Base-by-base conservation (phyloP, 2,113 vertebrate genomes). In the Oncorhynchus kisutch region DNA sequence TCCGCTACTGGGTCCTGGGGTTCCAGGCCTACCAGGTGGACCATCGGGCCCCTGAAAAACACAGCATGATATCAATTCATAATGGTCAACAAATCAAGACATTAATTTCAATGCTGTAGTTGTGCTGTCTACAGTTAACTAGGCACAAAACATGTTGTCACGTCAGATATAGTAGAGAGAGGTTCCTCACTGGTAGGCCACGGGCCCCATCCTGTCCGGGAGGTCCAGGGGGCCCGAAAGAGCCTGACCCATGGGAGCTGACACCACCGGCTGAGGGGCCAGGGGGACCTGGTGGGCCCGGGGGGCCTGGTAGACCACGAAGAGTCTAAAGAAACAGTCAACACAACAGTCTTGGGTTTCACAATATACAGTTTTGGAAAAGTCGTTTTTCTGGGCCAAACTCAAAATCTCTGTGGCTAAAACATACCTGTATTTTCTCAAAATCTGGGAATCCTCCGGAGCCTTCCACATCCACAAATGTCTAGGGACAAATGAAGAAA, bases 381-480 rank as follows among this genome's bases (percentile, higher is more conserved):
- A 12, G 49, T 16, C 0, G 14, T 54, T 62, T 62, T n/a, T 62
- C 6, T 22, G 6, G 4, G 14, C 5, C 59, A 20, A 20, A 62
- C 18, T 69, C 27, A 25, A 16, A 39, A 31, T 14, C 2, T 18
- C 27, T 16, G 31, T 8, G 20, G 31, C 65, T 60, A n/a, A 3
- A 70, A 72, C 86, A 3, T 80, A 93, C 97, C 80, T 82, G 86
- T 51, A 94, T 45, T 74, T 48, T 94, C 49, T 96, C 95, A 86
- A 91, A 49, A 73, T 96, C 95, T 0, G 92, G 74, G 0, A 93
- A 95, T 73, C 96, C 97, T 0, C 96, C 97, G 0, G 97, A 99
- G 0, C 96, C 96, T 84, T 99, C 97, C 96, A 98, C 98, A 88
- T 98, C 97, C 0, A 96, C 85, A 88, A 96, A 98, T 0, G 96